phyloP scores from a whole-genome alignment of 1,140 invertebrate genomes.

The Drosophila pandora region DNA sequence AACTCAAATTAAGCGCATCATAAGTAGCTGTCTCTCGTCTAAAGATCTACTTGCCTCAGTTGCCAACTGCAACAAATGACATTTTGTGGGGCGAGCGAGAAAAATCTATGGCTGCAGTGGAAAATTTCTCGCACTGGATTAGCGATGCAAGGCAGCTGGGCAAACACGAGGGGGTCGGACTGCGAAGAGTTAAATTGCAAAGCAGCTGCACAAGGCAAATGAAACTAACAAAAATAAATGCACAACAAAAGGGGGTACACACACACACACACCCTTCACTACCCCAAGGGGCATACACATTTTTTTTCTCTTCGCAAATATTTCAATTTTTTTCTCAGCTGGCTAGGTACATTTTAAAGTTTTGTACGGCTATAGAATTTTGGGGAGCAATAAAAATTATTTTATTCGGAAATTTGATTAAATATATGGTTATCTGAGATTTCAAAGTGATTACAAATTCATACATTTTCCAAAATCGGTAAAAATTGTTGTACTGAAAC shows the following conservation, averaged over 20 bases:
- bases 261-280: neutral
- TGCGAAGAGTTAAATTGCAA: conserved; percentile 37
- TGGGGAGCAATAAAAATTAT: no score
- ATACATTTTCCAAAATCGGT: no score
- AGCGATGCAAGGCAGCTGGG: conserved; percentile 51
- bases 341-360: neutral
- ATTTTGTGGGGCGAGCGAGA: conserved; percentile 57
- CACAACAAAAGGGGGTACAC: conserved; percentile 25
- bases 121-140: conserved; percentile 63
- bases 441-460: no score
- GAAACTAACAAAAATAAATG: conserved; percentile 74
- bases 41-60: conserved; percentile 40
- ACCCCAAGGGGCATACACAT: conserved; percentile 6
- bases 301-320: conserved; percentile 47
- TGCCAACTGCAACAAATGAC: conserved; percentile 57
- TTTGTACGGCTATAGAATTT: no score
- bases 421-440: no score
- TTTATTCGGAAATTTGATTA: no score
- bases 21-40: conserved; percentile 19
- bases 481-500: no score
- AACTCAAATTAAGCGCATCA: conserved; percentile 73
- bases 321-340: conserved; percentile 55
- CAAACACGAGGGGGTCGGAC: neutral
- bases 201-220: conserved; percentile 72
- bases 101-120: conserved; percentile 66